A percentile compares a stretch with the other conserved stretches of the same genome.
These are phyloP conservation scores for Rhaphigaster nebulosa DNA, from an alignment of 2,888 invertebrate species.

Conservation along the genomic window DNA sequence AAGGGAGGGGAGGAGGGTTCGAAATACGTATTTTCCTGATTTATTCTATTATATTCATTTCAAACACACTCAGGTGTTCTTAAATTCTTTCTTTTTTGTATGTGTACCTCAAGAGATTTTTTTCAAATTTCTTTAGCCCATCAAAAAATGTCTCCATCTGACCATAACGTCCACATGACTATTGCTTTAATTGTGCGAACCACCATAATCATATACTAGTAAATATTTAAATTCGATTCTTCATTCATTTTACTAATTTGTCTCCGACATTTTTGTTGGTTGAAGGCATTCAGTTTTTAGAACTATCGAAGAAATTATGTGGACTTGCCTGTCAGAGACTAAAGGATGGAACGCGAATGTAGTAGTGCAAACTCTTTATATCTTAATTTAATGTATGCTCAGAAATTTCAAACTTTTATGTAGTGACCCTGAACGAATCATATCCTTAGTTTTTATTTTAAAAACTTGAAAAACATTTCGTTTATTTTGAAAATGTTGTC, in stretches of 20 bases:
- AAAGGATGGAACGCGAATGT: neutral
- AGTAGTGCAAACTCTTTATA: neutral
- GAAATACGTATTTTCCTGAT: too few species aligned
- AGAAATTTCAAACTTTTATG: neutral
- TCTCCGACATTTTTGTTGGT: neutral
- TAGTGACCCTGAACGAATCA: neutral
- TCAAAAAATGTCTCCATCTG: too few species aligned
- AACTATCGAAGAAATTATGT: neutral
- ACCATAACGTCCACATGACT: too few species aligned
- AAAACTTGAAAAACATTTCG: neutral
- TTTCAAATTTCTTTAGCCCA: too few species aligned
- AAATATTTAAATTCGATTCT: neutral
- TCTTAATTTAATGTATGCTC: neutral
- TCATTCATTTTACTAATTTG: neutral
- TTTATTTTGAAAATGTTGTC: neutral
- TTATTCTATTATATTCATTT: too few species aligned
- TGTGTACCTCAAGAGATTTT: too few species aligned
- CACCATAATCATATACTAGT: neutral
- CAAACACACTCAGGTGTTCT: too few species aligned
- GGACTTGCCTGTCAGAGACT: neutral
- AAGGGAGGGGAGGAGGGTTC: too few species aligned
- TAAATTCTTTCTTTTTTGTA: too few species aligned
- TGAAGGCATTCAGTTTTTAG: neutral
- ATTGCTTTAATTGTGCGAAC: too few species aligned
- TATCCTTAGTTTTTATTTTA: neutral